phyloP scores from a whole-genome alignment of 1,140 invertebrate genomes.

The Chelonus insularis region DNA sequence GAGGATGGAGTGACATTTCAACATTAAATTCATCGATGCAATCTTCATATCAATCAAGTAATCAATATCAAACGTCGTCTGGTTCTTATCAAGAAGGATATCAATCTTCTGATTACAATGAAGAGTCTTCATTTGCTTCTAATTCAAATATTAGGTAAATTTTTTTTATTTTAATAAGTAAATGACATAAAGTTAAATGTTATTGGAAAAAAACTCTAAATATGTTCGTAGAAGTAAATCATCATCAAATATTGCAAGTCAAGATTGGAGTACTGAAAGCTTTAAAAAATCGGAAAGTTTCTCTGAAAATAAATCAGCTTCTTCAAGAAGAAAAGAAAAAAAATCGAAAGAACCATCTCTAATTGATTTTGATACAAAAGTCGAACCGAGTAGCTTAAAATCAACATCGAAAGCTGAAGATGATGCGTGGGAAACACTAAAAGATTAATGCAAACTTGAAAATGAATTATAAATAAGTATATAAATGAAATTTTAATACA shows the following conservation, averaged over 20 bases:
- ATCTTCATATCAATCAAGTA: slow-evolving; percentile 47
- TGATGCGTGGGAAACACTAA: slow-evolving; percentile 64
- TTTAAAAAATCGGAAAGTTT: slow-evolving; percentile 34
- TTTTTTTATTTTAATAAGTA: too few relatives aligned
- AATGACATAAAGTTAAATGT: too few relatives aligned
- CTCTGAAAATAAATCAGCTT: slow-evolving; percentile 30
- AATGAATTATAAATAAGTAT: too few relatives aligned
- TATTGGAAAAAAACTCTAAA: too few relatives aligned
- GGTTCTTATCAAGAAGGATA: slow-evolving; percentile 55
- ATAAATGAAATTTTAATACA: too few relatives aligned
- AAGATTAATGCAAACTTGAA: too few relatives aligned
- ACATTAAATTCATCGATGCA: slow-evolving; percentile 61
- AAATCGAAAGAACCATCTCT: slow-evolving; percentile 54
- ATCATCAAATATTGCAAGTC: slow-evolving; percentile 33
- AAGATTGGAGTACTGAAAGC: slow-evolving; percentile 47
- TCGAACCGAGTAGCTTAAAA: slow-evolving; percentile 44
- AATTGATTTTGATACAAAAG: slow-evolving; percentile 60
- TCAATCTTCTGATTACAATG: slow-evolving; percentile 55
- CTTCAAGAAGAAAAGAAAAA: slow-evolving; percentile 46
- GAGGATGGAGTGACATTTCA: slow-evolving; percentile 70
- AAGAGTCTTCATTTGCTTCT: slow-evolving; percentile 60
- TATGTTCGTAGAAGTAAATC: slow-evolving; percentile 35
- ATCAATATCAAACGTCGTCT: slow-evolving; percentile 56
- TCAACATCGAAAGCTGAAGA: slow-evolving; percentile 57
- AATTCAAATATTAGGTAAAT: slow-evolving; percentile 51